phyloP scores from a whole-genome alignment of 2,113 vertebrate species.

The Fregata magnificens region DNA sequence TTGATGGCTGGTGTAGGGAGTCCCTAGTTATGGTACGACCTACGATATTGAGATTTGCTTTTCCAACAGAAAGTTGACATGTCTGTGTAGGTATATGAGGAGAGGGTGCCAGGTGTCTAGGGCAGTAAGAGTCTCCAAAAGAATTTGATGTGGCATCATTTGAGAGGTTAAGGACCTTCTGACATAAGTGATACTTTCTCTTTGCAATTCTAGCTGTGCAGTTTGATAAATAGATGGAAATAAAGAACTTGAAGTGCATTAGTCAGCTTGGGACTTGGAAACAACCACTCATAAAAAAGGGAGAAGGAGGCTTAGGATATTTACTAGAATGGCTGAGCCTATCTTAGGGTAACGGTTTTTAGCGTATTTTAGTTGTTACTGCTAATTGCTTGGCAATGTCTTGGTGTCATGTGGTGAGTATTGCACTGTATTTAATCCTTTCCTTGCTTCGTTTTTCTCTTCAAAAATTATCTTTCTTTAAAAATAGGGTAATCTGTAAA shows the following conservation, averaged over 20 bases:
- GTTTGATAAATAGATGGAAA: not conserved
- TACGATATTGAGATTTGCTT: fast-evolving
- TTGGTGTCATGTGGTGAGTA: not conserved
- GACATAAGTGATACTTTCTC: not conserved
- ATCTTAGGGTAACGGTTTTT: not conserved
- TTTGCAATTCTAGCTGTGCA: not conserved
- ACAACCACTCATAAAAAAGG: not conserved
- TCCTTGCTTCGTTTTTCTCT: not conserved
- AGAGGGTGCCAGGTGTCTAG: fast-evolving
- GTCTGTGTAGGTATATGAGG: not conserved
- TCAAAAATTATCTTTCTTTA: not conserved
- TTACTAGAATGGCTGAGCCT: not conserved
- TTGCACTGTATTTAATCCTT: not conserved
- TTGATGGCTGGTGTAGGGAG: no score
- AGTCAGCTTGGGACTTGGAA: not conserved
- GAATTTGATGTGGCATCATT: not conserved
- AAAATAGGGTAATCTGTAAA: not conserved
- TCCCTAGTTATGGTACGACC: no score
- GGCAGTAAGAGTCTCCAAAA: not conserved
- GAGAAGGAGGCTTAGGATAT: not conserved
- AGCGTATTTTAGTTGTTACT: not conserved
- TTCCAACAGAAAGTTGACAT: not conserved
- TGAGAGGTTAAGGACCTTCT: not conserved
- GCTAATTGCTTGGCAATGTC: not conserved
- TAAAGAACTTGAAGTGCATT: not conserved